phyloP scores from a whole-genome alignment of 1,140 invertebrate species.

The Orussus abietinus region DNA sequence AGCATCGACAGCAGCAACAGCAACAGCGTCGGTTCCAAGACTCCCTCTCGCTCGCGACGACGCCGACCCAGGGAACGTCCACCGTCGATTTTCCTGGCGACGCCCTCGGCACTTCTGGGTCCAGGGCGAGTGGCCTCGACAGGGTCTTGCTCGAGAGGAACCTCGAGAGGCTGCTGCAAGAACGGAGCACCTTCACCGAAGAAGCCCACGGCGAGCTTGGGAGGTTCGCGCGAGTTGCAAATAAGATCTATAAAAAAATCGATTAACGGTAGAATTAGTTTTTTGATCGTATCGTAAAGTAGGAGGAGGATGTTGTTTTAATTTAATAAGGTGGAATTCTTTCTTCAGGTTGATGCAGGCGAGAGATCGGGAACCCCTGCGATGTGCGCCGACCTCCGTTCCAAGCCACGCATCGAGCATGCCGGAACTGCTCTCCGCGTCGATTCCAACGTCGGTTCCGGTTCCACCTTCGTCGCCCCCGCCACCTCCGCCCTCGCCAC shows the following conservation, averaged over 20 bases:
- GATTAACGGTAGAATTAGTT: no score
- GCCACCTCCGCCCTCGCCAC: constrained; percentile 30
- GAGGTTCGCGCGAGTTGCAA: no score
- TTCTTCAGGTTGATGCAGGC: constrained; percentile 56
- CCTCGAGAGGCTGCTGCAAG: constrained; percentile 56
- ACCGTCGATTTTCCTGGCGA: constrained; percentile 21
- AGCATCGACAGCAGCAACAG: no score
- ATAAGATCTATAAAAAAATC: no score
- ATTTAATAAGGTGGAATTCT: constrained; percentile 22
- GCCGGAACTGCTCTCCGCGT: constrained; percentile 58
- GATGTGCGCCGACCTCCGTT: constrained; percentile 40
- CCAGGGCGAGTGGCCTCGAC: constrained; percentile 53
- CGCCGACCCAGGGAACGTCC: constrained; percentile 35
- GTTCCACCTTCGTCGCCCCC: constrained; percentile 17
- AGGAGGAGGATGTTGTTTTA: no score
- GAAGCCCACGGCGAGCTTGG: constrained; percentile 40
- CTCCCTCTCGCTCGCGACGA: constrained; percentile 42
- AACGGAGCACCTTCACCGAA: constrained; percentile 37
- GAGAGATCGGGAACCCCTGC: constrained; percentile 59
- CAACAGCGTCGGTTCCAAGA: no score
- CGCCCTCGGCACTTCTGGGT: constrained; percentile 22
- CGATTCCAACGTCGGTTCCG: no score
- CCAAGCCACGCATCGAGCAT: constrained; percentile 61
- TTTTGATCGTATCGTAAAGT: no score
- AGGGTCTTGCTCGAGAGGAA: constrained; percentile 60